Percentiles rank a stretch among this genome's conserved stretches.
These are phyloP conservation scores for Netelia fuscicornis DNA, from an alignment of 2,888 invertebrate genomes.

Conservation along the genomic window DNA sequence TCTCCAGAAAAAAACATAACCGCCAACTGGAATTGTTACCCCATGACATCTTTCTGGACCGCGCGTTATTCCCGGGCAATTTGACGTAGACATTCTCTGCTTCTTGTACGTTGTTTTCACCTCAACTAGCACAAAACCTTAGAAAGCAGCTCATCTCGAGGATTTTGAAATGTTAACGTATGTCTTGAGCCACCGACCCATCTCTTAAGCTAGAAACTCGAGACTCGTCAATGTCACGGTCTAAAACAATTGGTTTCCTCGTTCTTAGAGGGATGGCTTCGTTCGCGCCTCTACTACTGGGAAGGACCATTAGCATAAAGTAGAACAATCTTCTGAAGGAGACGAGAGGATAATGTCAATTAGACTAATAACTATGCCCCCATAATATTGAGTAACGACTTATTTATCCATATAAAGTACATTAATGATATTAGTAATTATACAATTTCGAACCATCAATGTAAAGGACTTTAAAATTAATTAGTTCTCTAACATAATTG, in stretches of 20 bases:
- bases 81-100: conserved; percentile 11
- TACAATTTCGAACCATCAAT: no score
- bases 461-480: no score
- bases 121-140: neutral
- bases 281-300: no score
- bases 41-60: conserved; percentile 1
- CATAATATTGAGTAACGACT: no score
- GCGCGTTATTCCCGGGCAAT: conserved; percentile 41
- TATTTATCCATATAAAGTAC: no score
- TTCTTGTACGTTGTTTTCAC: neutral
- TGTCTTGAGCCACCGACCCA: conserved; percentile 28
- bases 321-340: no score
- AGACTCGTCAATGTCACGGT: conserved; percentile 64
- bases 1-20: neutral
- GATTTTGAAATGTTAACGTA: conserved; percentile 6
- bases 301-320: no score
- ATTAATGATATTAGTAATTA: no score
- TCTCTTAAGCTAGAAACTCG: conserved; percentile 40
- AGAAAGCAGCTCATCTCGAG: conserved; percentile 18
- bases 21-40: conserved; percentile 19
- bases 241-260: conserved; percentile 59
- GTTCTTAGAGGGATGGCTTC: conserved; percentile 16
- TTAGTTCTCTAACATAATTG: no score
- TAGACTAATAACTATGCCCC: no score
- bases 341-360: no score